phyloP scores from a whole-genome alignment of 2,797 vertebrate genomes.

The Fundulus diaphanus region DNA sequence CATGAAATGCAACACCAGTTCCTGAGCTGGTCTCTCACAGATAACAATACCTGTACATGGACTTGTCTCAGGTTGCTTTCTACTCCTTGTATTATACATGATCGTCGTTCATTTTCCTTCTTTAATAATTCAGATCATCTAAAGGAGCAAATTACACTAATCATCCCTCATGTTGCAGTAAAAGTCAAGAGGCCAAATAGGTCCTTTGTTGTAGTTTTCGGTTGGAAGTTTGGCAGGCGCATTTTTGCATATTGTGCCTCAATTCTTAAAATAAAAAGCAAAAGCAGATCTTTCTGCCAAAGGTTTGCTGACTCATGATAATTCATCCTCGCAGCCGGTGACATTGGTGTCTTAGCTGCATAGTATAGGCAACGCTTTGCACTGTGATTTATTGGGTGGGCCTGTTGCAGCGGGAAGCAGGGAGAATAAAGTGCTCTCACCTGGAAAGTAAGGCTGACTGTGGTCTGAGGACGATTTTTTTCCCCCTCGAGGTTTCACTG shows the following conservation, averaged over 20 bases:
- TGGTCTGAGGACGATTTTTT: slow-evolving; percentile 54
- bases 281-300: slow-evolving; percentile 24
- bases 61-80: slow-evolving; percentile 68
- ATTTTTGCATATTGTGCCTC: slow-evolving; percentile 14
- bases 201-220: not conserved
- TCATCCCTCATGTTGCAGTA: slow-evolving; percentile 37
- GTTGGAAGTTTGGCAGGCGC: not conserved
- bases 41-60: slow-evolving; percentile 61
- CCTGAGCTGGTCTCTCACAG: slow-evolving; percentile 39
- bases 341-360: slow-evolving; percentile 57
- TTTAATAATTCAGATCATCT: slow-evolving; percentile 67
- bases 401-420: slow-evolving; percentile 56
- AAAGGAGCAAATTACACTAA: slow-evolving; percentile 46
- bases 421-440: slow-evolving; percentile 74
- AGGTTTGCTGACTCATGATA: slow-evolving; percentile 68
- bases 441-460: slow-evolving; percentile 64
- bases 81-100: slow-evolving; percentile 75
- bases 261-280: slow-evolving; percentile 22
- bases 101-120: slow-evolving; percentile 66
- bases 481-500: slow-evolving; percentile 42
- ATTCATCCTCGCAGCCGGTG: slow-evolving; percentile 55
- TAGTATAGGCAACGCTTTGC: slow-evolving; percentile 51
- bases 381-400: slow-evolving; percentile 74
- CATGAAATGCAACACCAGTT: slow-evolving; percentile 51
- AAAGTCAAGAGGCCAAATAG: not conserved